Percentiles rank a stretch among this genome's conserved stretches.
Evolutionary conservation across 1,140 invertebrate species (phyloP).

Genomic region (Cherax quadricarinatus): DNA sequence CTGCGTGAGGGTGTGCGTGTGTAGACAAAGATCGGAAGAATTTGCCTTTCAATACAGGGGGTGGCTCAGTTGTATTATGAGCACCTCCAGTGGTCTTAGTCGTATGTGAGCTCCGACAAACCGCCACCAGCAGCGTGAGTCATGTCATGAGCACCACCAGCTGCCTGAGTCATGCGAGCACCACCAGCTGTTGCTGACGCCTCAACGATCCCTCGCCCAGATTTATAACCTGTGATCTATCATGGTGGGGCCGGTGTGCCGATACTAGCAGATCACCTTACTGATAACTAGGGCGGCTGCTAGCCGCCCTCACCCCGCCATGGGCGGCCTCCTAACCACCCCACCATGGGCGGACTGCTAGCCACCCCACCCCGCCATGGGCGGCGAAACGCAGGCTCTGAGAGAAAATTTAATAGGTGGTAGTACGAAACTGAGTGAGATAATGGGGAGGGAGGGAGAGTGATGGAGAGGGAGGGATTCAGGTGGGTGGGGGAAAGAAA

Average conservation of each 20-base stretch:
- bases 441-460: conserved; percentile 32
- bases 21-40: too few relatives aligned
- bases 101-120: too few relatives aligned
- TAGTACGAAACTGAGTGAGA: conserved; percentile 31
- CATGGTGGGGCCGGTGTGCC: conserved; percentile 12
- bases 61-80: too few relatives aligned
- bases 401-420: conserved; percentile 20
- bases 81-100: too few relatives aligned
- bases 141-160: neutral
- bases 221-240: conserved; percentile 49
- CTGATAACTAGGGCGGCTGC: conserved; percentile 6
- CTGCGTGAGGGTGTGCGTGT: too few relatives aligned
- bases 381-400: neutral
- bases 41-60: too few relatives aligned
- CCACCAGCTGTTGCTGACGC: conserved; percentile 41
- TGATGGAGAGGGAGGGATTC: too few relatives aligned
- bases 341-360: neutral
- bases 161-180: conserved; percentile 9
- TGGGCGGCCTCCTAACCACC: neutral
- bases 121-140: neutral
- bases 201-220: conserved; percentile 54
- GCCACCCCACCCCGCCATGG: too few relatives aligned
- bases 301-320: neutral
- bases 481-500: neutral
- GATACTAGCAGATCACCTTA: conserved; percentile 33